These are phyloP conservation scores for Megalopta genalis DNA, from an alignment of 1,140 invertebrate species.

Conservation along the genomic window DNA sequence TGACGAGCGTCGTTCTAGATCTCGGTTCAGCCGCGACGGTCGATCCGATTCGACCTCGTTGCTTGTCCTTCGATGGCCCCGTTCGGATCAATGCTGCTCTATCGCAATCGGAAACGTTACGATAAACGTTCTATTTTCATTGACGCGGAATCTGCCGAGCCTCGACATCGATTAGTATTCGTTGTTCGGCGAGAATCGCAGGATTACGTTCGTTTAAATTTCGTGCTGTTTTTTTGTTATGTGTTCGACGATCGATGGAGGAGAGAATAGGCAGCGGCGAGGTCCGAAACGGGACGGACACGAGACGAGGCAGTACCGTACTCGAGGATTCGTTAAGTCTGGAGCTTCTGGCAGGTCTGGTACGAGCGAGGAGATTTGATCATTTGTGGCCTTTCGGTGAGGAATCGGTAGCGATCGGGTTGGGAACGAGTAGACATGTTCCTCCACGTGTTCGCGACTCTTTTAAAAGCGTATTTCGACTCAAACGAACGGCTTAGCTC, in stretches of 20 bases:
- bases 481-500: constrained; percentile 14
- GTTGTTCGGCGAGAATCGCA: no score
- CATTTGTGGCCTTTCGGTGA: constrained; percentile 54
- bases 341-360: constrained; percentile 51
- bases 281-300: neutral
- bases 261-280: neutral
- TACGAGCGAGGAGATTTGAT: constrained; percentile 33
- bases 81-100: no score
- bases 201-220: no score
- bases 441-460: neutral
- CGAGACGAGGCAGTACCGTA: neutral
- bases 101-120: no score
- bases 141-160: no score
- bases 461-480: neutral
- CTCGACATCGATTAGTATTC: no score
- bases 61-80: no score
- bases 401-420: constrained; percentile 11
- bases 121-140: no score
- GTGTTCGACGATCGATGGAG: no score
- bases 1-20: neutral
- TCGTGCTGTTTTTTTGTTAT: no score
- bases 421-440: neutral
- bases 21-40: neutral
- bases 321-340: constrained; percentile 44
- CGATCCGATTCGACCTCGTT: neutral